Evolutionary conservation across 2,113 vertebrate genomes (phyloP).

Genomic region (Macrotis lagotis): DNA sequence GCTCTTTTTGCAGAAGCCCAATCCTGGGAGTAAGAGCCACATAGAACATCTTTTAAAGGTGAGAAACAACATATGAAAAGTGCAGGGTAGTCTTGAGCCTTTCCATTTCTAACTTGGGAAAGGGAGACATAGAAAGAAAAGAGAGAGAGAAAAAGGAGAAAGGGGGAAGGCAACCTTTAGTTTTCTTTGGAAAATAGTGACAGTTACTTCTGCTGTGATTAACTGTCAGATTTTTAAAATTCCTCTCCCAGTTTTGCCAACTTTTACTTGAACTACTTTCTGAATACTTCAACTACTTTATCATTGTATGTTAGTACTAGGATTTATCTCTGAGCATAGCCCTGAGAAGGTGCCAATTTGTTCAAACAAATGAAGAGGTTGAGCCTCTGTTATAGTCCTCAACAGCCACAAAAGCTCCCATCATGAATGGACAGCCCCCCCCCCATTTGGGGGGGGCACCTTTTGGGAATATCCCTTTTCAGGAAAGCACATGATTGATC

Average conservation of each 20-base stretch:
- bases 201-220: background rate
- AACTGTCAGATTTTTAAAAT: background rate
- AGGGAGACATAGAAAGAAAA: background rate
- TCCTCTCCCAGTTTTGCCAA: background rate
- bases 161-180: background rate
- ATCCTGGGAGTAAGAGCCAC: background rate
- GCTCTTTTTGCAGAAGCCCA: background rate
- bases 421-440: background rate
- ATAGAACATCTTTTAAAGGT: background rate
- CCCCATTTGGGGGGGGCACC: background rate
- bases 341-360: background rate
- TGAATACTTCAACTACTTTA: background rate
- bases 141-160: background rate
- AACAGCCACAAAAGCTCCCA: background rate
- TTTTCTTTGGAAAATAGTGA: background rate
- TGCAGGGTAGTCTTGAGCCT: background rate
- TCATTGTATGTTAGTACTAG: background rate
- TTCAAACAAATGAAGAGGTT: background rate
- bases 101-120: background rate
- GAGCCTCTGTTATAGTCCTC: background rate
- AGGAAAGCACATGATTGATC: background rate
- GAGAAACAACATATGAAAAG: background rate
- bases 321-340: background rate
- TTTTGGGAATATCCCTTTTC: background rate
- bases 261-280: background rate